These are phyloP conservation scores for Drosophila tani DNA, from an alignment of 1,140 invertebrate genomes.

Conservation along the genomic window DNA sequence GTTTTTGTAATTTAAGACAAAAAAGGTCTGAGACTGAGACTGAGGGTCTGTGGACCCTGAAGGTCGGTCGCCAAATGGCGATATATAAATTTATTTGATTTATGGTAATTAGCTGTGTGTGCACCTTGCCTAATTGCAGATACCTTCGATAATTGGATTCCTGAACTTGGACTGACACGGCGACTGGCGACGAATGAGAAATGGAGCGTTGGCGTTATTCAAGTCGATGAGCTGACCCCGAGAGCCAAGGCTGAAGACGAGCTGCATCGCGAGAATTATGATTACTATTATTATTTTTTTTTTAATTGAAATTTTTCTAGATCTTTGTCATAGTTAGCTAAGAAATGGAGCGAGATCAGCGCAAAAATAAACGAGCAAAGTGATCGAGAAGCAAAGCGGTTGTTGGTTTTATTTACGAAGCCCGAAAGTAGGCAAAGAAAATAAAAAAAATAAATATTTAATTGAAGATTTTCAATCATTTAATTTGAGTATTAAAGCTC, in stretches of 20 bases:
- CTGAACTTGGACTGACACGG: conserved; percentile 68
- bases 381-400: background rate
- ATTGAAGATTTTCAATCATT: no score
- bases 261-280: conserved; percentile 44
- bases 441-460: background rate
- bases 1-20: conserved; percentile 13
- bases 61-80: conserved; percentile 40
- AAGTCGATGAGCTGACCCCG: conserved; percentile 27
- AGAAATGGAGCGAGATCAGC: conserved; percentile 10
- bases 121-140: conserved; percentile 66
- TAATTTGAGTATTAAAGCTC: background rate
- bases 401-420: background rate
- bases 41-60: conserved; percentile 34
- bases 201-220: background rate
- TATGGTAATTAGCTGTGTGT: conserved; percentile 65
- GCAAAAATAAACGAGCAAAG: conserved; percentile 22
- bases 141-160: conserved; percentile 80
- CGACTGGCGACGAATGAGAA: conserved; percentile 38
- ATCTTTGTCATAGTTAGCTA: conserved; percentile 11
- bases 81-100: conserved; percentile 68
- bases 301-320: background rate
- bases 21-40: conserved; percentile 12
- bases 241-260: conserved; percentile 39
- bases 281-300: background rate
- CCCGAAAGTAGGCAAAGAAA: conserved; percentile 48